phyloP scores from a whole-genome alignment of 2,888 invertebrate species.

The Hipparchia sbordonii region DNA sequence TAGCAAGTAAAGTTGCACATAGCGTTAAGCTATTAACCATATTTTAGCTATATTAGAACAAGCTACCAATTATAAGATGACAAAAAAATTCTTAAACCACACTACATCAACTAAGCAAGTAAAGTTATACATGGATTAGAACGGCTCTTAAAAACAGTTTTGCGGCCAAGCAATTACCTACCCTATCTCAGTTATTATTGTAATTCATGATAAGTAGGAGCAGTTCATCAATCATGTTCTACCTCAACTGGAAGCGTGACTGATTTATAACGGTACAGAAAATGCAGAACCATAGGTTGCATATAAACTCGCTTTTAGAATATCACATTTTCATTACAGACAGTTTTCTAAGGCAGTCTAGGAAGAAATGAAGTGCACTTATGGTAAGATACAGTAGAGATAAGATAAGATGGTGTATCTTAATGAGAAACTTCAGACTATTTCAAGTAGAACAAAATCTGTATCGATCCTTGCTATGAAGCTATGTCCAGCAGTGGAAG shows the following conservation, averaged over 20 bases:
- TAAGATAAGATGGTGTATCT: no score
- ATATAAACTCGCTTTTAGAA: neutral
- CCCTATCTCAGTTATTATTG: constrained; percentile 29
- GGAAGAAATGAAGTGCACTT: neutral
- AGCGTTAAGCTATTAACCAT: no score
- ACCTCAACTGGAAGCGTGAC: constrained; percentile 19
- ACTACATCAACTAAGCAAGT: no score
- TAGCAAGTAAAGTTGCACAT: no score
- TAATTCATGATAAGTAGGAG: constrained; percentile 21
- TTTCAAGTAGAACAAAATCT: no score
- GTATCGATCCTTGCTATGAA: no score
- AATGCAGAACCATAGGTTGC: constrained; percentile 17
- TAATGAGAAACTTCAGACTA: no score
- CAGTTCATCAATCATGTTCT: constrained; percentile 15
- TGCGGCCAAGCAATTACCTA: constrained; percentile 28
- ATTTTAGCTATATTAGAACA: neutral
- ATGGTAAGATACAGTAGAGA: no score
- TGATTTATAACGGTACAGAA: constrained; percentile 20
- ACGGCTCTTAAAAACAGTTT: constrained; percentile 25
- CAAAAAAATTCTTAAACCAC: no score
- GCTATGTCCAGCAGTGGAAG: no score
- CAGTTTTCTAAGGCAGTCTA: no score
- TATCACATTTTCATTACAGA: neutral
- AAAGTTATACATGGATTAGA: neutral
- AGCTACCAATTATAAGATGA: no score